Conservation (phyloP, 2,888 invertebrate species). For the Tenthredo amoena region DNA sequence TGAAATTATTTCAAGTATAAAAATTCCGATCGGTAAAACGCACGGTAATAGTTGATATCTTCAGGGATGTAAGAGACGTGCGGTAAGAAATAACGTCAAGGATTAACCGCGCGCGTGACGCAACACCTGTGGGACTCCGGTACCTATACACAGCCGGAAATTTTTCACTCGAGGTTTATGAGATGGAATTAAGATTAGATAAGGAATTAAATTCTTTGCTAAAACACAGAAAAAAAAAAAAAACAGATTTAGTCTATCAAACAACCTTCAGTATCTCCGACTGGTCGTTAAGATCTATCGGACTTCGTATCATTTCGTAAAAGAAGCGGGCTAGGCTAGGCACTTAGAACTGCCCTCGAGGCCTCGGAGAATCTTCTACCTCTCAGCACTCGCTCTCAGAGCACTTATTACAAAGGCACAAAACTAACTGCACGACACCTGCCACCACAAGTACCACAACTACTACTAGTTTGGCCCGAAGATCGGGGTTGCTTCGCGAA, state of each 20-base stretch:
- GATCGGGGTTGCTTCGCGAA: slow-evolving; percentile 25
- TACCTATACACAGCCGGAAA: background rate
- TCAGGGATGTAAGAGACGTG: background rate
- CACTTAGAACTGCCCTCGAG: slow-evolving; percentile 40
- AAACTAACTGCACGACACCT: slow-evolving; percentile 26
- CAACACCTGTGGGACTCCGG: slow-evolving; percentile 40
- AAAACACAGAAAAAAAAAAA: slow-evolving; percentile 71
- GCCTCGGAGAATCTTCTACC: slow-evolving; percentile 20
- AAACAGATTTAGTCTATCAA: background rate
- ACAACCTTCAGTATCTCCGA: slow-evolving; percentile 89
- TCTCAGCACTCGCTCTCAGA: slow-evolving; percentile 14
- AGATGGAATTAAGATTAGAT: background rate
- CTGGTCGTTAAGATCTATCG: slow-evolving; percentile 87
- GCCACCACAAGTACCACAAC: slow-evolving; percentile 41
- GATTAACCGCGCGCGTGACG: slow-evolving; percentile 31
- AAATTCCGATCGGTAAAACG: slow-evolving; percentile 53
- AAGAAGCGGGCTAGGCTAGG: slow-evolving; percentile 79
- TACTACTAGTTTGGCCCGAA: slow-evolving; percentile 18
- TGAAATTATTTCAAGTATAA: slow-evolving; percentile 10
- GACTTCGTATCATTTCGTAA: slow-evolving; percentile 86
- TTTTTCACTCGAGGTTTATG: background rate
- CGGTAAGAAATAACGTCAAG: slow-evolving; percentile 34
- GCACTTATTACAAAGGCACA: slow-evolving; percentile 15
- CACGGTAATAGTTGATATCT: background rate
- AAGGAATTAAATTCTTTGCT: background rate